Conservation (phyloP, 2,113 vertebrate genomes). For the Takifugu flavidus region DNA sequence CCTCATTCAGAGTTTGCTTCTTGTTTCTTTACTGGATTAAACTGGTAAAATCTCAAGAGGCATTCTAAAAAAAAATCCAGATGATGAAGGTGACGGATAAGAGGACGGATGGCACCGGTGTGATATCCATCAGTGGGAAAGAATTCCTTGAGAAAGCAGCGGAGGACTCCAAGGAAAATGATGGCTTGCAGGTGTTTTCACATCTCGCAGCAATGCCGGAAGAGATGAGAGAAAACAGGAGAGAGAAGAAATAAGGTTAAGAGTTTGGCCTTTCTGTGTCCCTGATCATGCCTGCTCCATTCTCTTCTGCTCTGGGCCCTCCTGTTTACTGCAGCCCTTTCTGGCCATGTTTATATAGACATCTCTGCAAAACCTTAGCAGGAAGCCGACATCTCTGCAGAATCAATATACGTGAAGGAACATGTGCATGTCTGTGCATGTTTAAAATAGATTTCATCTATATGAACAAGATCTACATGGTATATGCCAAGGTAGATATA, state of each 20-base stretch:
- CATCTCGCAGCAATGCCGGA: constrained; percentile 43
- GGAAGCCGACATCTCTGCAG: background rate
- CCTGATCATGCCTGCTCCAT: constrained; percentile 27
- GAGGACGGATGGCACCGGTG: constrained; percentile 34
- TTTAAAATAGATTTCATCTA: constrained; percentile 61
- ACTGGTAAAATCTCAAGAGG: constrained; percentile 21
- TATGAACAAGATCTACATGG: constrained; percentile 41
- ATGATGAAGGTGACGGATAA: constrained; percentile 41
- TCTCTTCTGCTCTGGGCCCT: constrained; percentile 5
- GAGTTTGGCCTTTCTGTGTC: constrained; percentile 41
- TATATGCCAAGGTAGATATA: constrained; percentile 41
- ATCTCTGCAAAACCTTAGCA: constrained; percentile 19
- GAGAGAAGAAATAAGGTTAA: constrained; percentile 44
- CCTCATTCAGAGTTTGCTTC: background rate
- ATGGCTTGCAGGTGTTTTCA: constrained; percentile 34
- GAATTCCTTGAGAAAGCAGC: constrained; percentile 30
- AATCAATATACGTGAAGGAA: constrained; percentile 3
- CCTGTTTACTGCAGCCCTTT: constrained; percentile 19
- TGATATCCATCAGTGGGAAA: constrained; percentile 27
- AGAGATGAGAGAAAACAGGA: constrained; percentile 46
- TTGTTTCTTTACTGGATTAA: background rate
- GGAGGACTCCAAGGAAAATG: constrained; percentile 21
- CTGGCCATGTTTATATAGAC: constrained; percentile 22
- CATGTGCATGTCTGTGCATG: constrained; percentile 4
- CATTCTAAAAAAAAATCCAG: constrained; percentile 15